Evolutionary conservation across 2,888 invertebrate species (phyloP).

Genomic region (Patella pellucida): DNA sequence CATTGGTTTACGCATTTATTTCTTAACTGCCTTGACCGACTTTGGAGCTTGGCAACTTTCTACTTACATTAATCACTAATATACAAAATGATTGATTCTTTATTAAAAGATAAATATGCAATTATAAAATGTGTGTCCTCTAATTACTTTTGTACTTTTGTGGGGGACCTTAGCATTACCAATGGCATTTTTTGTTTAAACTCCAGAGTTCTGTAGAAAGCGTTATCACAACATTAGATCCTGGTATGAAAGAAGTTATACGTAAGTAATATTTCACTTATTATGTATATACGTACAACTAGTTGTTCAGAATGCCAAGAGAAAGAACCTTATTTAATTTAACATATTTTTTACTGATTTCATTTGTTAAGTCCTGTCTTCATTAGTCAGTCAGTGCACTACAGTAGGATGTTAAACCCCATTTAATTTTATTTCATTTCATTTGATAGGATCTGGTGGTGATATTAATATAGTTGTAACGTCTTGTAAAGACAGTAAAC

Average conservation of each 20-base stretch:
- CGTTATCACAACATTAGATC: conserved; percentile 89
- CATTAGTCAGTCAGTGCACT: neutral
- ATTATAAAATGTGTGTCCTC: too few relatives aligned
- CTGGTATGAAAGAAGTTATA: conserved; percentile 89
- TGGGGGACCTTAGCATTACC: too few relatives aligned
- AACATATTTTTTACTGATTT: too few relatives aligned
- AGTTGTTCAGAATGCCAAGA: too few relatives aligned
- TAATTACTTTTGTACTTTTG: too few relatives aligned
- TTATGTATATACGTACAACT: too few relatives aligned
- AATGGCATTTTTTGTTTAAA: conserved; percentile 12
- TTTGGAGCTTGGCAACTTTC: too few relatives aligned
- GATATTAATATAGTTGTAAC: conserved; percentile 83
- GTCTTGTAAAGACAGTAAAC: conserved; percentile 83
- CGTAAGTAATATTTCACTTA: conserved; percentile 76
- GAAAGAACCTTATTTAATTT: too few relatives aligned
- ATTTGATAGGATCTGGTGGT: conserved; percentile 81
- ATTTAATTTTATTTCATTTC: neutral
- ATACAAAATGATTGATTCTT: too few relatives aligned
- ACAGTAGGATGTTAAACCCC: conserved; percentile 1
- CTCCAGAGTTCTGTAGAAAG: conserved; percentile 82
- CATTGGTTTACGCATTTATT: neutral
- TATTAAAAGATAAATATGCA: too few relatives aligned
- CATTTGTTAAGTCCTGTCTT: neutral
- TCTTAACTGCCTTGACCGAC: neutral
- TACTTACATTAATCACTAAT: too few relatives aligned